Evolutionary conservation across 2,113 vertebrate genomes (phyloP), one percentile per base, ranked within the genome.

Genomic region (Sigmodon hispidus): DNA sequence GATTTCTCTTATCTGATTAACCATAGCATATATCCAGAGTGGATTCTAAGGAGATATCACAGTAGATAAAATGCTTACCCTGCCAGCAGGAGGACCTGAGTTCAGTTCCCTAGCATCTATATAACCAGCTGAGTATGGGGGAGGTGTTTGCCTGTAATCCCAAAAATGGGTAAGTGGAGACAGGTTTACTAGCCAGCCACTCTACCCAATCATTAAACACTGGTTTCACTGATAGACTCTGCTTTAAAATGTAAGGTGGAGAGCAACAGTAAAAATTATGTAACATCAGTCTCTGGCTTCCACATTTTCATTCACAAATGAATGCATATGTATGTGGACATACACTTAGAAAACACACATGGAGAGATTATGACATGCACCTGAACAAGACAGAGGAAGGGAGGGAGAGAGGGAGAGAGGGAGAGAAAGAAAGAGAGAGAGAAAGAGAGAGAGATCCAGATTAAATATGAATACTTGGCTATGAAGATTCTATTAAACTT

Each of bases 331-430:
- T 40, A 40, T 15, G 24, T 43, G 55, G 12, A 26, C n/a, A 81
- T 81, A 36, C 3, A n/a, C 36, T 40, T 3, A n/a, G 24, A 36
- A 57, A 26, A 26, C 52, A 57, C 10, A 81, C 5, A n/a, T 15
- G 10, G 8, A 52, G 77, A 57, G 34, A 57, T 1, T 13, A 16
- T 34, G 15, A 77, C 19, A 50, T 50, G 12, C 29, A 55, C 11
- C 13, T 12, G 5, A 0, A 3, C 1, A 4, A 52, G 48, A 36
- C n/a, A n/a, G n/a, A n/a, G n/a, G n/a, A 4, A 52, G 16, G 17
- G 43, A 45, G 24, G 3, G 43, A 16, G 11, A 31, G 43, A 50
- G 15, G 17, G 45, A 31, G 45, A 31, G 45, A 76, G 26, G 31
- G 45, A 76, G 45, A 50, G 75, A 10, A 48, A 50, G 45, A 50